Percentiles rank a stretch among this genome's conserved stretches.
Conservation (phyloP, 2,888 invertebrate genomes). For the Eueremaeus valkanovi region DNA sequence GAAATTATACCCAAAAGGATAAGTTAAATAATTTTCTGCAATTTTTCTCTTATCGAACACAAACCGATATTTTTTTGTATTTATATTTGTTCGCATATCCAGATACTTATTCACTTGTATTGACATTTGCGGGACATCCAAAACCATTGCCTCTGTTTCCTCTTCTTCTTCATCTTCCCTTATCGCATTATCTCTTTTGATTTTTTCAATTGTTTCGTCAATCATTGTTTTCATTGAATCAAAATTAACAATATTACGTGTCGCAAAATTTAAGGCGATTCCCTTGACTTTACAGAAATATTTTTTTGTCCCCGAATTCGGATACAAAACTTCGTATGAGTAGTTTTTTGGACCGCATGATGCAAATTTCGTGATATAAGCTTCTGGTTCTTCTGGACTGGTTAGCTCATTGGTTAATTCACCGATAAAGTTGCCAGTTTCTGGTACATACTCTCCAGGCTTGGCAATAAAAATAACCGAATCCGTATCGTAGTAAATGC, state of each 20-base stretch:
- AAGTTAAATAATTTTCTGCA: not conserved
- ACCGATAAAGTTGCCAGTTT: conserved; percentile 50
- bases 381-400: conserved; percentile 44
- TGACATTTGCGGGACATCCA: not conserved
- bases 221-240: conserved; percentile 43
- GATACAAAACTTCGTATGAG: conserved; percentile 47
- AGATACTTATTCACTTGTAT: not conserved
- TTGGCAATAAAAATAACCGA: conserved; percentile 49
- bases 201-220: not conserved
- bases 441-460: conserved; percentile 44
- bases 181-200: not conserved
- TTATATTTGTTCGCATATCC: not conserved
- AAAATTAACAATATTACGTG: conserved; percentile 45
- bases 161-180: not conserved
- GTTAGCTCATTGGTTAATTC: conserved; percentile 52
- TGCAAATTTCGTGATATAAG: conserved; percentile 50
- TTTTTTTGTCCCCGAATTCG: not conserved
- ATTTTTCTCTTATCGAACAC: not conserved
- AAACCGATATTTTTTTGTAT: not conserved
- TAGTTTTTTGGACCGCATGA: conserved; percentile 52
- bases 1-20: conserved; percentile 3
- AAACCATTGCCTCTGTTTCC: no score
- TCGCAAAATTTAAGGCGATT: conserved; percentile 46
- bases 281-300: conserved; percentile 48
- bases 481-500: conserved; percentile 53